Evolutionary conservation across 1,140 invertebrate species (phyloP).

Genomic region (Meloidogyne hapla): DNA sequence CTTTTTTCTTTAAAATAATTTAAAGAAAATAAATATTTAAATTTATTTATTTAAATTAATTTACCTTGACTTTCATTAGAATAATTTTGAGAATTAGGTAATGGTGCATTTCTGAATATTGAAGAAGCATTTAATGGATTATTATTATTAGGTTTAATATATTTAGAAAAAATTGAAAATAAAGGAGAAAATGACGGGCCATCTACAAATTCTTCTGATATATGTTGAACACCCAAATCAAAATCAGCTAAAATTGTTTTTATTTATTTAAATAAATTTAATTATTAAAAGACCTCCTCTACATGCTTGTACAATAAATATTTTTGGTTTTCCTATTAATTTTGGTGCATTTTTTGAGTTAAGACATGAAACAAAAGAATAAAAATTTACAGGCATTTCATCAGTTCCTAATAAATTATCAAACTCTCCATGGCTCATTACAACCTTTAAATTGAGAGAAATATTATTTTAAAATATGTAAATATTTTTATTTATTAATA

Average conservation of each 20-base stretch:
- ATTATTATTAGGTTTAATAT: not conserved
- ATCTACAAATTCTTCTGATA: not conserved
- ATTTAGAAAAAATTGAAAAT: conserved; percentile 4
- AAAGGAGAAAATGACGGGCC: not conserved
- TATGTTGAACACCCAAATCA: conserved; percentile 14
- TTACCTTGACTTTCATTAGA: not conserved
- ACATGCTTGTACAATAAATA: conserved; percentile 78
- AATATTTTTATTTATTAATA: too few species aligned
- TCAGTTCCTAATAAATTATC: conserved; percentile 60
- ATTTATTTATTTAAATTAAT: not conserved
- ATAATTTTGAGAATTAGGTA: not conserved
- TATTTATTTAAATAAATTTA: not conserved
- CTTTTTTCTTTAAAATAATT: not conserved
- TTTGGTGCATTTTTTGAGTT: conserved; percentile 69
- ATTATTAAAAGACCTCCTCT: conserved; percentile 60
- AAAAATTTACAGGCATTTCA: conserved; percentile 48
- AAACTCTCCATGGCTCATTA: conserved; percentile 63
- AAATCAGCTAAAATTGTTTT: conserved; percentile 3
- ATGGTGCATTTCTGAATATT: not conserved
- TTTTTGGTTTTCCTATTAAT: conserved; percentile 74
- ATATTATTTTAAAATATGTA: not conserved
- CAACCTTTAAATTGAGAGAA: conserved; percentile 17
- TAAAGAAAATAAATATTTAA: not conserved
- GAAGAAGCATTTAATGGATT: conserved; percentile 6
- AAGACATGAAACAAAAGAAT: conserved; percentile 66